A percentile compares a stretch with the other conserved stretches of the same genome.
Conservation (phyloP, 2,113 vertebrate species). For the Erpornis zantholeuca region DNA sequence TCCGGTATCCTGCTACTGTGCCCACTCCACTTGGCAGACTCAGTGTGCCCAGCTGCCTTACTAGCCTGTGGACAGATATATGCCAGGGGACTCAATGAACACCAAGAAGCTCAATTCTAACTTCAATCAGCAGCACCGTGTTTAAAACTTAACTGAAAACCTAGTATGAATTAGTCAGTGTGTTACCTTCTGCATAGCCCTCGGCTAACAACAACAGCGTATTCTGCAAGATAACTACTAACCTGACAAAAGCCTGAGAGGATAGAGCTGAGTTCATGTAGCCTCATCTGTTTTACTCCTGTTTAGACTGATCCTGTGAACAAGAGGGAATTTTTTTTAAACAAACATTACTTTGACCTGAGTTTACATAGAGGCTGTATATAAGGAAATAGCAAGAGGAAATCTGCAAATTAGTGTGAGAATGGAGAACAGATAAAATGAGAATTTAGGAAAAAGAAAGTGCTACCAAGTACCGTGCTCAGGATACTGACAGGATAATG, state of each 20-base stretch:
- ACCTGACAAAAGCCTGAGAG: not conserved
- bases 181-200: not conserved
- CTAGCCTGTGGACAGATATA: not conserved
- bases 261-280: not conserved
- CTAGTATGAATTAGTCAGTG: not conserved
- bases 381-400: not conserved
- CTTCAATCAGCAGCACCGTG: not conserved
- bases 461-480: not conserved
- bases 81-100: not conserved
- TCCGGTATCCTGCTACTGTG: not conserved
- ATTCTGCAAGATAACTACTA: not conserved
- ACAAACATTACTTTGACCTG: not conserved
- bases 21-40: not conserved
- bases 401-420: not conserved
- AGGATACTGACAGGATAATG: not conserved
- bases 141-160: not conserved
- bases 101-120: not conserved
- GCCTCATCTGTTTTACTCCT: rapidly evolving
- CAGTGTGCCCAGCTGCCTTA: not conserved
- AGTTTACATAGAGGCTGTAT: not conserved
- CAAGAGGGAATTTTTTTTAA: not conserved
- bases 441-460: not conserved
- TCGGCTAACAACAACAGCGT: not conserved
- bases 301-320: not conserved
- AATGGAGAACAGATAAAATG: not conserved